These are phyloP conservation scores for Hipparchia semele DNA, from an alignment of 2,888 invertebrate genomes.

Conservation along the genomic window DNA sequence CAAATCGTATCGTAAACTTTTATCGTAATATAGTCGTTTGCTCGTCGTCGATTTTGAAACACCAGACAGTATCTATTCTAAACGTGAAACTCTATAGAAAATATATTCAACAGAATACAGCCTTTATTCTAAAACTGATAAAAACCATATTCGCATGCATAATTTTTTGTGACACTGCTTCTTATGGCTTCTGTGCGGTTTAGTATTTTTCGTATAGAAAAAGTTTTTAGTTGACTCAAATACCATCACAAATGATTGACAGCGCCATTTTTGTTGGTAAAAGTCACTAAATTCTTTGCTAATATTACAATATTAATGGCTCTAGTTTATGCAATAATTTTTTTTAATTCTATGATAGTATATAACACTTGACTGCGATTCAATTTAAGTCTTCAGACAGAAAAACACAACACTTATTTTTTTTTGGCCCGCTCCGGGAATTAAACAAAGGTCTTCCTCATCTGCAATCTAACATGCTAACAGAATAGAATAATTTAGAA, in stretches of 20 bases:
- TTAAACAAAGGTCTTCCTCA: no score
- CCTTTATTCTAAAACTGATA: background rate
- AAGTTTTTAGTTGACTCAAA: slow-evolving; percentile 21
- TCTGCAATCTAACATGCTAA: no score
- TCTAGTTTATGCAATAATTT: no score
- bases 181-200: slow-evolving; percentile 7
- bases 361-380: no score
- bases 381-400: no score
- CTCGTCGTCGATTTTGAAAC: slow-evolving; percentile 5
- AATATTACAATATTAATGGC: no score
- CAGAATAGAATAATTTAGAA: no score
- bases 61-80: slow-evolving; percentile 11
- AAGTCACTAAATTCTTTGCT: no score
- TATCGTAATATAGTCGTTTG: background rate
- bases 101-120: slow-evolving; percentile 20
- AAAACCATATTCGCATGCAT: background rate
- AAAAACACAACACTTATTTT: no score
- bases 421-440: no score
- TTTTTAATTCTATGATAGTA: no score
- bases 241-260: slow-evolving; percentile 26
- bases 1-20: background rate
- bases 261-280: slow-evolving; percentile 2
- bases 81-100: slow-evolving; percentile 16
- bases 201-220: slow-evolving; percentile 16
- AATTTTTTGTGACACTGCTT: background rate